Evolutionary conservation across 2,888 invertebrate genomes (phyloP), one percentile per base, ranked within the genome.

Genomic region (Nudaria mundana): DNA sequence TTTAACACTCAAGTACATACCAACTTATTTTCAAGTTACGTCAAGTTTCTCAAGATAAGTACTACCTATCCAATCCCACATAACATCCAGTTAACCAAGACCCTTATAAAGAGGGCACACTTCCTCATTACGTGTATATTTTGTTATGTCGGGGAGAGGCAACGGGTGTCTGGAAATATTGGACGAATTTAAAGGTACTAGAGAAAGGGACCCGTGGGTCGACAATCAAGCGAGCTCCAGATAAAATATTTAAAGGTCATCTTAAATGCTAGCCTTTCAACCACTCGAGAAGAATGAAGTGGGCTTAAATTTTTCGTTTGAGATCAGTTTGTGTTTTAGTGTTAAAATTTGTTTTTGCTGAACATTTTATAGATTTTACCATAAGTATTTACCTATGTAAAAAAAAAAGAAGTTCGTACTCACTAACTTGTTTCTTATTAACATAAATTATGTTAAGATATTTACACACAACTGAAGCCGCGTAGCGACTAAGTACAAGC

Each of bases 161-260:
- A 59, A 61, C 62, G 59, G 52, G 65, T 71, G 58, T 70, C 80
- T 69, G 59, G 61, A 55, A 74, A 68, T 44, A 58, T 56, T 81
- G 81, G 81, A 44, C 55, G 59, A 70, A 70, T 73, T 68, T 71
- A 67, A 71, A 76, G 72, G 75, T 73, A 75, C 71, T 76, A 66
- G 71, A 74, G 74, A 75, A 59, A 59, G 57, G 78, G 76, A 70
- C 70, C 70, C 77, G 72, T 75, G 80, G 78, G 81, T 81, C 76
- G 81, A 76, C 84, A 82, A 85, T 85, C 82, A 81, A 77, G 71
- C 71, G 67, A 73, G 77, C 77, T 81, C 69, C 71, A 84, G 84
- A 85, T 87, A 84, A 86, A 85, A 84, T 85, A 85, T 84, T 83
- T 83, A 82, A 79, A 85, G 83, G 81, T 83, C 80, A 80, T 72